Conservation (phyloP, 2,797 vertebrate species). For the Hemitrygon akajei region DNA sequence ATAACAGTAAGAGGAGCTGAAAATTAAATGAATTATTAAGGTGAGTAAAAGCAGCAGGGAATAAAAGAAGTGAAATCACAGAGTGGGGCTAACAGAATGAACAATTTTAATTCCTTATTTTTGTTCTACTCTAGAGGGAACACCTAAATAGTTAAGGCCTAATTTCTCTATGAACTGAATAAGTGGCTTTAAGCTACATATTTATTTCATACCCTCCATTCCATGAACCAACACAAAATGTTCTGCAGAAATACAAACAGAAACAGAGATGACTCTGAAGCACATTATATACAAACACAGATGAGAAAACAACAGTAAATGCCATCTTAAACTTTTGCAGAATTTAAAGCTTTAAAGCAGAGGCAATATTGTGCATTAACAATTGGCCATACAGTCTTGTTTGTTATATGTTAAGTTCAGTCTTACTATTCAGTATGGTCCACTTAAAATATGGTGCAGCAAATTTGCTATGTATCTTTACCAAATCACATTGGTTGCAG, state of each 20-base stretch:
- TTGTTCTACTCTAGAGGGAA: neutral
- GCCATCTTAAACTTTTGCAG: neutral
- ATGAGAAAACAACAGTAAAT: neutral
- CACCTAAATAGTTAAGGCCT: neutral
- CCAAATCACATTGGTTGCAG: too few relatives aligned
- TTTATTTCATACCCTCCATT: neutral
- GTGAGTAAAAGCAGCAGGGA: neutral
- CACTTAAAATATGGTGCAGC: neutral
- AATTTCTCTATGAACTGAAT: neutral
- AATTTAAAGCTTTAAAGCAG: neutral
- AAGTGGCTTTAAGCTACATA: neutral
- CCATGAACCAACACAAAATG: neutral
- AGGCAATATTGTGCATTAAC: neutral
- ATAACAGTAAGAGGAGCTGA: conserved; percentile 81
- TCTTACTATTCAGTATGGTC: neutral
- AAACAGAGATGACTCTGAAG: neutral
- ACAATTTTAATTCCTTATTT: neutral
- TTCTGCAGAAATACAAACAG: neutral
- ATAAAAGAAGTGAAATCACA: neutral
- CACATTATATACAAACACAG: neutral
- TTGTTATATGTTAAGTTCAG: neutral
- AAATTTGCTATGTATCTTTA: neutral
- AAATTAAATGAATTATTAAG: conserved; percentile 41
- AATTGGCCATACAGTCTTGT: neutral
- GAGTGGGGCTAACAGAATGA: neutral